These are phyloP conservation scores for Labrus mixtus DNA, from an alignment of 2,113 vertebrate genomes.

Conservation along the genomic window DNA sequence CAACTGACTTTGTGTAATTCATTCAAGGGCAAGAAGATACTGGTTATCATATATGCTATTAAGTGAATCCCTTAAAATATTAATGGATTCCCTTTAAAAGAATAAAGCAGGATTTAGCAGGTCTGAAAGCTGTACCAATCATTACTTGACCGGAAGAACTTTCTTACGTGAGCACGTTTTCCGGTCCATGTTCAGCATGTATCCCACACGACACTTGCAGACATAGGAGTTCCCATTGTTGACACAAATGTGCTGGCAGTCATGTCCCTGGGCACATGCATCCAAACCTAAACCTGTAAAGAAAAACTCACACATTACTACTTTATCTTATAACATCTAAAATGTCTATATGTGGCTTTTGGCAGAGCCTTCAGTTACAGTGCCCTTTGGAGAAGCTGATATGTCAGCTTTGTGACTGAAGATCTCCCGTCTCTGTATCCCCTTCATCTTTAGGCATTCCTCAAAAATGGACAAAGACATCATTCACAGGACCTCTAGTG, in stretches of 20 bases:
- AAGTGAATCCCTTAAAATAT: too few relatives aligned
- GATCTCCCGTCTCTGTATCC: too few relatives aligned
- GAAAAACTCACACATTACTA: neutral
- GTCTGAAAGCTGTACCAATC: neutral
- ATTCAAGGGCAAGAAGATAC: neutral
- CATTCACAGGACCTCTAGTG: too few relatives aligned
- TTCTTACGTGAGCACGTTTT: constrained; percentile 83
- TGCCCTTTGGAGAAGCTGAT: neutral
- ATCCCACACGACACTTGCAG: constrained; percentile 82
- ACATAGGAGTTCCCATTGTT: constrained; percentile 64
- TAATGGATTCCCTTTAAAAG: too few relatives aligned
- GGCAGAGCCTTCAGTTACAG: neutral
- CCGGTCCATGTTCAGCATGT: constrained; percentile 80
- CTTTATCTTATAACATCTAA: neutral
- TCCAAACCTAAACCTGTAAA: constrained; percentile 69
- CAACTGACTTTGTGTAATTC: neutral
- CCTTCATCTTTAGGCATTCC: too few relatives aligned
- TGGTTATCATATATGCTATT: too few relatives aligned
- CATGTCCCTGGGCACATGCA: constrained; percentile 76
- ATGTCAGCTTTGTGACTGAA: neutral
- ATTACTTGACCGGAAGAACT: neutral
- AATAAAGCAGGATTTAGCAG: too few relatives aligned
- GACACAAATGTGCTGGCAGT: constrained; percentile 85
- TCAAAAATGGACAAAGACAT: too few relatives aligned
- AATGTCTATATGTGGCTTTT: neutral